phyloP scores from a whole-genome alignment of 2,797 vertebrate species.

The Enteromius trimaculatus region DNA sequence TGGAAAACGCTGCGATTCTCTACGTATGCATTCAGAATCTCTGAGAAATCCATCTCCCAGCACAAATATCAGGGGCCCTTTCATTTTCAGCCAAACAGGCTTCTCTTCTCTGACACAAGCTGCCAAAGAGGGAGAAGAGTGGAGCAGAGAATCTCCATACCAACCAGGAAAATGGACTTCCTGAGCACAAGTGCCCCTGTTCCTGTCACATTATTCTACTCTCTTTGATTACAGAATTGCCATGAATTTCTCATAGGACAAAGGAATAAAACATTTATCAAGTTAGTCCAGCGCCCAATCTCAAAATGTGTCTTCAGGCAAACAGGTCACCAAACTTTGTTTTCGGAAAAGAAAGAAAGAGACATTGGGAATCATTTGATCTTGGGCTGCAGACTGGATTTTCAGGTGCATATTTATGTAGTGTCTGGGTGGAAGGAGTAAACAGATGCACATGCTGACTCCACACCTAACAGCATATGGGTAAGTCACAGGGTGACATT shows the following conservation, averaged over 20 bases:
- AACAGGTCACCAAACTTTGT: neutral
- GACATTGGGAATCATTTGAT: conserved; percentile 24
- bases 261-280: conserved; percentile 57
- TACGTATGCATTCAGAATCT: conserved; percentile 50
- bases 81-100: conserved; percentile 61
- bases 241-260: conserved; percentile 12
- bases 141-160: conserved; percentile 37
- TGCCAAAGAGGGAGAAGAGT: conserved; percentile 41
- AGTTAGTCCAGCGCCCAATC: conserved; percentile 38
- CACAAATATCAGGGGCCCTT: conserved; percentile 65
- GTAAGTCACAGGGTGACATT: conserved; percentile 62
- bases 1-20: conserved; percentile 51
- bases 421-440: conserved; percentile 59
- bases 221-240: conserved; percentile 49
- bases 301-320: conserved; percentile 18
- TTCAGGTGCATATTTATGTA: conserved; percentile 60
- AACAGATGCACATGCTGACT: conserved; percentile 67
- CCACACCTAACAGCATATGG: conserved; percentile 62
- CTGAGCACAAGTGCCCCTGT: conserved; percentile 26
- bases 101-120: conserved; percentile 46
- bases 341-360: conserved; percentile 12
- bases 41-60: conserved; percentile 62
- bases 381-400: conserved; percentile 39
- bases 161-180: conserved; percentile 31
- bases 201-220: conserved; percentile 37